Evolutionary conservation across 1,140 invertebrate genomes (phyloP), one percentile per base, ranked within the genome.

Genomic region (Choristoneura fumiferana): DNA sequence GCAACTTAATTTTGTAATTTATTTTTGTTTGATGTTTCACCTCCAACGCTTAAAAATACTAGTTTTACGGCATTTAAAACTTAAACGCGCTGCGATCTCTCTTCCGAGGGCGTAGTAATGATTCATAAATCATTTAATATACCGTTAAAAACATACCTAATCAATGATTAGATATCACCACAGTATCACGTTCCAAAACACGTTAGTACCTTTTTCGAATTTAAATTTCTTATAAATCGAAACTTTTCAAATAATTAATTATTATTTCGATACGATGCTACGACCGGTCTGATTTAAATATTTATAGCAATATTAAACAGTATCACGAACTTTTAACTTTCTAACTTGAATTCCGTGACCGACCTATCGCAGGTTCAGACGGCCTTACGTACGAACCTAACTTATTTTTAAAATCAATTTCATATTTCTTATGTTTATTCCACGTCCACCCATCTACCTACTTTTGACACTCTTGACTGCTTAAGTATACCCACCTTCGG

Each of bases 341-440:
- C 76, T 81, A 78, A 76, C 72, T 78, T 38, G 62, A 60, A 64
- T 60, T 62, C 71, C 76, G 75, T 79, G 76, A 81, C 68, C 69
- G 56, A 69, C 37, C 63, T 36, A 29, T 29, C 22, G 22, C 22
- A 29, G 22, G 22, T 29, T 29, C 39, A 64, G 57, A 54, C 14
- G 49, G 40, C 36, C 29, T 54, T 17, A 35, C 54, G 57, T 63
- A 58, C 60, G 38, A 17, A 36, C 40, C 39, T 70, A 65, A 34
- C 43, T 29, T 29, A 33, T 49, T 22, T 29, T 29, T 29, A 6
- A 6, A 49, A 49, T 49, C 29, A 29, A n/a, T 49, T 49, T 49
- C 12, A 49, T 18, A 49, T 49, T 29, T 3, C 6, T 29, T 2
- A 3, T 29, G 22, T 29, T 29, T 29, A 29, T 29, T 29, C 22